Conservation (phyloP, 2,113 vertebrate species). For the Muntiacus reevesi region DNA sequence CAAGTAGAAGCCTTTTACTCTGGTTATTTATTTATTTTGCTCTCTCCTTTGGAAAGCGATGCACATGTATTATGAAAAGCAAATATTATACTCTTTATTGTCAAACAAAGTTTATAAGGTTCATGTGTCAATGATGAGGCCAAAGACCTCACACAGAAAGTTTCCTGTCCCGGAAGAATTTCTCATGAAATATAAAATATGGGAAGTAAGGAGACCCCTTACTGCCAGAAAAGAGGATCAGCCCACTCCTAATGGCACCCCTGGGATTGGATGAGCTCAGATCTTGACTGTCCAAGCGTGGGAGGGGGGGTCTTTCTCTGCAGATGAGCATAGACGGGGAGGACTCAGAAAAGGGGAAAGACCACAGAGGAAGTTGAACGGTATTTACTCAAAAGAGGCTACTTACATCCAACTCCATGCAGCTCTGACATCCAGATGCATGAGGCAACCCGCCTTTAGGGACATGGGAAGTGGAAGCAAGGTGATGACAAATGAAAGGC, state of each 20-base stretch:
- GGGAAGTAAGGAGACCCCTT: constrained; percentile 48
- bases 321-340: not conserved
- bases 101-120: constrained; percentile 68
- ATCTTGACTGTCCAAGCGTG: not conserved
- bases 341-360: not conserved
- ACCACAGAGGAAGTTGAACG: not conserved
- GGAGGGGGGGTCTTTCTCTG: not conserved
- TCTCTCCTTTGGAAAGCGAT: constrained; percentile 38
- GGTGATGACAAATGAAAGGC: constrained; percentile 49
- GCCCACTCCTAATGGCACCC: not conserved
- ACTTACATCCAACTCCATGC: not conserved
- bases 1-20: constrained; percentile 13
- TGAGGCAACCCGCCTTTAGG: constrained; percentile 16
- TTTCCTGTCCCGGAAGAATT: constrained; percentile 61
- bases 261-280: constrained; percentile 21
- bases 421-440: constrained; percentile 53
- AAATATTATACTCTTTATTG: constrained; percentile 56
- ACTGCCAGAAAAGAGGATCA: not conserved
- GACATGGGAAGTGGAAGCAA: constrained; percentile 35
- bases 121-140: constrained; percentile 60
- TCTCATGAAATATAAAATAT: constrained; percentile 65
- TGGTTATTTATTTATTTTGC: constrained; percentile 42
- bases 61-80: constrained; percentile 50
- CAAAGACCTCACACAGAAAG: constrained; percentile 59
- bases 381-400: not conserved